Conservation (phyloP, 2,888 invertebrate species). For the Cistogaster globosa region DNA sequence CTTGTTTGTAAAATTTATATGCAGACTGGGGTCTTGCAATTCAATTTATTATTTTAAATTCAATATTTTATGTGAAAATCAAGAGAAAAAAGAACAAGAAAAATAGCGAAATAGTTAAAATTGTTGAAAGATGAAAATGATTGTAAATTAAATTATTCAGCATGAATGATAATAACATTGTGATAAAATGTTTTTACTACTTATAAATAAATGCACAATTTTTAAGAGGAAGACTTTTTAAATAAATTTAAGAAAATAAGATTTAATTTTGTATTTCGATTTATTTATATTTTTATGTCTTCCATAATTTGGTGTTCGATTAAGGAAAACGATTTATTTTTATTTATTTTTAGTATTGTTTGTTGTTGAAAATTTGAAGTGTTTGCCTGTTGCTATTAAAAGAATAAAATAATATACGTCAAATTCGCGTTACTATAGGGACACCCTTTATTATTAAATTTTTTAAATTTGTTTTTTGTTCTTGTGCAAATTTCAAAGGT, state of each 20-base stretch:
- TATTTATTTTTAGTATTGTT: too few species aligned
- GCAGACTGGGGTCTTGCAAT: conserved; percentile 52
- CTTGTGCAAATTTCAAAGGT: too few species aligned
- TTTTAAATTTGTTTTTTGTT: too few species aligned
- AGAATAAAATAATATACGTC: too few species aligned
- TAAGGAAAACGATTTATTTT: too few species aligned
- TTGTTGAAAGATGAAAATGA: conserved; percentile 47
- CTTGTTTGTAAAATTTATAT: conserved; percentile 44
- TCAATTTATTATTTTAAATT: conserved; percentile 68
- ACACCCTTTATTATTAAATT: too few species aligned
- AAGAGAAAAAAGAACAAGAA: not conserved
- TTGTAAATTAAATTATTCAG: conserved; percentile 49
- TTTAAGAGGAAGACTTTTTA: not conserved
- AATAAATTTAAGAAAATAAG: not conserved
- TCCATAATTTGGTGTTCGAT: too few species aligned
- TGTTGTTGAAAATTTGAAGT: too few species aligned
- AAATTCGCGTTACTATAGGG: too few species aligned
- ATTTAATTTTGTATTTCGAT: too few species aligned
- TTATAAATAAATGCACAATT: not conserved
- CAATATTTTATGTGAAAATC: conserved; percentile 55
- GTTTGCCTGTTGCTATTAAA: too few species aligned
- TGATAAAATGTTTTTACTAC: not conserved
- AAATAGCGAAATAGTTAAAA: conserved; percentile 31
- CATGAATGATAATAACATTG: conserved; percentile 39
- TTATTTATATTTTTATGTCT: too few species aligned